Conservation (phyloP, 2,888 invertebrate species). For the Tetropium fuscum region DNA sequence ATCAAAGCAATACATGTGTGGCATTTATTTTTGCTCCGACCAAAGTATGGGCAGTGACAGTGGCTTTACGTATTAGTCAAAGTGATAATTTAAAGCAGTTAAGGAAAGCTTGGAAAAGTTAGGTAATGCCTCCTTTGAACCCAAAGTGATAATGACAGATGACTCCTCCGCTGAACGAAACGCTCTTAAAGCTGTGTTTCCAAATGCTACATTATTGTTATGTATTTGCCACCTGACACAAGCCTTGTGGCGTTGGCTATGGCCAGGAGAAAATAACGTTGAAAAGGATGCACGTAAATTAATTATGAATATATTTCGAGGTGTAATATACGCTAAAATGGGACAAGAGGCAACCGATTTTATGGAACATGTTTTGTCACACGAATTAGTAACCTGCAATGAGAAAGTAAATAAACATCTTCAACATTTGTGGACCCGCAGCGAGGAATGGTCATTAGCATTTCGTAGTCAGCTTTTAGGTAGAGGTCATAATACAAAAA, state of each 20-base stretch:
- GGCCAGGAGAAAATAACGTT: background rate
- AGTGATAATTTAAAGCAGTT: no score
- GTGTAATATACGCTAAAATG: background rate
- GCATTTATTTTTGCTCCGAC: slow-evolving; percentile 22
- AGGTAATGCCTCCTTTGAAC: no score
- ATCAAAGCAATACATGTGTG: slow-evolving; percentile 26
- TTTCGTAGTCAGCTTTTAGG: slow-evolving; percentile 1
- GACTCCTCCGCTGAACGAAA: background rate
- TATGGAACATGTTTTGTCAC: background rate
- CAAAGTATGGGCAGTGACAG: slow-evolving; percentile 20
- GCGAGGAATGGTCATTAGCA: slow-evolving; percentile 12
- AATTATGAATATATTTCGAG: background rate
- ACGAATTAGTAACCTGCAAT: background rate
- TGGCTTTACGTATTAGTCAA: slow-evolving; percentile 19
- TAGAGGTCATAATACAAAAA: slow-evolving; percentile 2
- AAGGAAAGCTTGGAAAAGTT: no score
- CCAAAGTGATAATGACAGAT: slow-evolving; percentile 10
- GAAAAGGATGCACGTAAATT: background rate
- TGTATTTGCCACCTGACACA: slow-evolving; percentile 20
- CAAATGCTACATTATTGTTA: slow-evolving; percentile 23
- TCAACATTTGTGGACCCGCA: slow-evolving; percentile 4
- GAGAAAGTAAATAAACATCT: slow-evolving; percentile 17
- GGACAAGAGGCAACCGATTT: background rate
- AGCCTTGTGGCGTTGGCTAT: slow-evolving; percentile 1
- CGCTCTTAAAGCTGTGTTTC: background rate